Percentiles rank a stretch among this genome's conserved stretches.
phyloP scores from a whole-genome alignment of 1,140 invertebrate genomes.

The Drosophila quadrilineata region DNA sequence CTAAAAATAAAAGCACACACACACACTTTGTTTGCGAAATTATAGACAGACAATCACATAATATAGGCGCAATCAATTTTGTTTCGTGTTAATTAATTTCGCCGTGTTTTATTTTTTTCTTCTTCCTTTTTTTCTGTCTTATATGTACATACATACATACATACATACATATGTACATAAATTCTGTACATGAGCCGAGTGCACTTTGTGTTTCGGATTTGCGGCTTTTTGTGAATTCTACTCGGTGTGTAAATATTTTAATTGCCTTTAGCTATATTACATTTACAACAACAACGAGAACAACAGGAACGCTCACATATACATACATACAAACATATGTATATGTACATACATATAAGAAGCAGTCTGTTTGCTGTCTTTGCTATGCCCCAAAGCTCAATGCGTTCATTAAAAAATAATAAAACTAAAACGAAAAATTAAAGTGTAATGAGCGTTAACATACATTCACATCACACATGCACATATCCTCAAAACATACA shows the following conservation, averaged over 20 bases:
- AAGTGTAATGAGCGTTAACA: conserved; percentile 41
- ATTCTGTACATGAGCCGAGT: conserved; percentile 37
- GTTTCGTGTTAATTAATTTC: conserved; percentile 69
- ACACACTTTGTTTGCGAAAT: no score
- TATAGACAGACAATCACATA: conserved; percentile 14
- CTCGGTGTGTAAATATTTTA: conserved; percentile 73
- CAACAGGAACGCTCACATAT: conserved; percentile 19
- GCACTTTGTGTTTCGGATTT: conserved; percentile 45
- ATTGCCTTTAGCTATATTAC: conserved; percentile 60
- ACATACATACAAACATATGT: no score
- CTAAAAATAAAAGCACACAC: conserved; percentile 52
- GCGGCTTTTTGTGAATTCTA: conserved; percentile 40
- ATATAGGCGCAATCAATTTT: conserved; percentile 45
- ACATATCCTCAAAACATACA: background rate
- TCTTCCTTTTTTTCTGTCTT: conserved; percentile 25
- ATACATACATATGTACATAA: no score
- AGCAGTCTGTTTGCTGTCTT: conserved; percentile 24
- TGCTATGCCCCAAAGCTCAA: conserved; percentile 28
- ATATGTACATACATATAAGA: no score
- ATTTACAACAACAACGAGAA: conserved; percentile 32
- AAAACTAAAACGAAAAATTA: conserved; percentile 44
- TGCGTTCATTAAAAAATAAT: conserved; percentile 61
- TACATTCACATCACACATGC: conserved; percentile 15
- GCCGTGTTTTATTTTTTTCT: conserved; percentile 17
- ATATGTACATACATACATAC: no score